These are phyloP conservation scores for Germaria angustata DNA, from an alignment of 2,888 invertebrate species.

Conservation along the genomic window DNA sequence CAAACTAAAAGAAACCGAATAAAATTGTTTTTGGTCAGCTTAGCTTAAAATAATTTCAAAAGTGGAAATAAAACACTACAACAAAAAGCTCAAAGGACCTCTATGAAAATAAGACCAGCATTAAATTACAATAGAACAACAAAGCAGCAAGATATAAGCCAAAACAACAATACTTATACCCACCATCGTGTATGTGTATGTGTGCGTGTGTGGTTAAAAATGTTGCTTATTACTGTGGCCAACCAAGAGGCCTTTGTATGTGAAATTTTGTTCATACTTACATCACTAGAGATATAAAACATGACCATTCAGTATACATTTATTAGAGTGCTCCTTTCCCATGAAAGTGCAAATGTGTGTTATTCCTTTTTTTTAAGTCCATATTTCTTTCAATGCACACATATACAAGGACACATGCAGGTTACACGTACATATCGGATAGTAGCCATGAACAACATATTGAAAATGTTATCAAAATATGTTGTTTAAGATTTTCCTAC, in stretches of 20 bases:
- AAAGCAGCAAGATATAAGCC: slow-evolving; percentile 10
- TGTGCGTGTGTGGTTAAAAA: slow-evolving; percentile 24
- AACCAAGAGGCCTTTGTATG: slow-evolving; percentile 46
- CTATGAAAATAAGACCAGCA: slow-evolving; percentile 51
- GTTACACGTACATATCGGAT: neutral
- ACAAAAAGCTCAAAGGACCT: slow-evolving; percentile 52
- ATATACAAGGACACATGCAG: neutral
- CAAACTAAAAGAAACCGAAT: slow-evolving; percentile 58
- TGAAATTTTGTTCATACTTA: slow-evolving; percentile 4
- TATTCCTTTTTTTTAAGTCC: slow-evolving; percentile 3
- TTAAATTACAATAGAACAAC: slow-evolving; percentile 42
- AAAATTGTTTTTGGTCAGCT: slow-evolving; percentile 63
- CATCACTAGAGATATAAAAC: slow-evolving; percentile 24
- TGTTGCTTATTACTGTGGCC: slow-evolving; percentile 36
- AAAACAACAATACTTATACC: slow-evolving; percentile 28
- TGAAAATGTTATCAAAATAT: slow-evolving; percentile 13
- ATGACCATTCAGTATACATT: neutral
- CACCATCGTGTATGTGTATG: slow-evolving; percentile 21
- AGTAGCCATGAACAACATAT: slow-evolving; percentile 2
- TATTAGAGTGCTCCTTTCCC: neutral
- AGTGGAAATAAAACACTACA: slow-evolving; percentile 26
- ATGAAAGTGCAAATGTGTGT: slow-evolving; percentile 34
- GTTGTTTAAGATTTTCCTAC: neutral
- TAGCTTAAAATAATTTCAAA: slow-evolving; percentile 47
- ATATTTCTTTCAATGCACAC: slow-evolving; percentile 33